Percentiles rank a stretch among this genome's conserved stretches.
Conservation (phyloP, 2,113 vertebrate genomes). For the Dermatemys mawii region DNA sequence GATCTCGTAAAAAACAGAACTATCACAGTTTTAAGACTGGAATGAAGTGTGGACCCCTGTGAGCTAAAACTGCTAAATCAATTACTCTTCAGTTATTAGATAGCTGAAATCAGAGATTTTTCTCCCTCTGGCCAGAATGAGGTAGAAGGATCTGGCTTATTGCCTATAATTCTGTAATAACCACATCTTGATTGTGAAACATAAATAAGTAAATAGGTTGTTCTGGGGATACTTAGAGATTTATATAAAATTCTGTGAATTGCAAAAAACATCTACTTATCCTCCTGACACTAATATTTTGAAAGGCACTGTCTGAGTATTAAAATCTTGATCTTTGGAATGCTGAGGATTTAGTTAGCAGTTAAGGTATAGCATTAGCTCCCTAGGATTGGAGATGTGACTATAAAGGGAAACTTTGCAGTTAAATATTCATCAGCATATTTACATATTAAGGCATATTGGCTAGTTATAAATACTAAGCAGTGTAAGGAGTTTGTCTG, state of each 20-base stretch:
- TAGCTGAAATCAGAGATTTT: neutral
- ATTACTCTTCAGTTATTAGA: neutral
- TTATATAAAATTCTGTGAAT: neutral
- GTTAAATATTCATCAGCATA: slow-evolving; percentile 12
- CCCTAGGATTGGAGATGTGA: neutral
- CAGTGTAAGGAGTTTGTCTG: neutral
- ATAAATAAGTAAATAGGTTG: neutral
- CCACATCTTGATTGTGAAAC: neutral
- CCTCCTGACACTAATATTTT: slow-evolving; percentile 31
- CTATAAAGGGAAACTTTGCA: neutral
- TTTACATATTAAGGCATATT: neutral
- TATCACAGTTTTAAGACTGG: neutral
- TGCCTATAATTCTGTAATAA: neutral
- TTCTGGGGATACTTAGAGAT: neutral
- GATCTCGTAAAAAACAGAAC: neutral
- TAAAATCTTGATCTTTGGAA: slow-evolving; percentile 36
- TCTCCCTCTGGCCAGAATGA: neutral
- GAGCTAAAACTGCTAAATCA: neutral
- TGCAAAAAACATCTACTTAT: neutral
- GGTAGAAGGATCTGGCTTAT: neutral
- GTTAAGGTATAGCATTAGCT: slow-evolving; percentile 2
- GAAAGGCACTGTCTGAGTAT: slow-evolving; percentile 6
- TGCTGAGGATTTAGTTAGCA: slow-evolving; percentile 16
- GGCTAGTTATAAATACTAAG: slow-evolving; percentile 9
- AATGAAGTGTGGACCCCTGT: neutral